Percentiles rank a stretch among this genome's conserved stretches.
Conservation (phyloP, 2,888 invertebrate species). For the Branchellion lobata region DNA sequence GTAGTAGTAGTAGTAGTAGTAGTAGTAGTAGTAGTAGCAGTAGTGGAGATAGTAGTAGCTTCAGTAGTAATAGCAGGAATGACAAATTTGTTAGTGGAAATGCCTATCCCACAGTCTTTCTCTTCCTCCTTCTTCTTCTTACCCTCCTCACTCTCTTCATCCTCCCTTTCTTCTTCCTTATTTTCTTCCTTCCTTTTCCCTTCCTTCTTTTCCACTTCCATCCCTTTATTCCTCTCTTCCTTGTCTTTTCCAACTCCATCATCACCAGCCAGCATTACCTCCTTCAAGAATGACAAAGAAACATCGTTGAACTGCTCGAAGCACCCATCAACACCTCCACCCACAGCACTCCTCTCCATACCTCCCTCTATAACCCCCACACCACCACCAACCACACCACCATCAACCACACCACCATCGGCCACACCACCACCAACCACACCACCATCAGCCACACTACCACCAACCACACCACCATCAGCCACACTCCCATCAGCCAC, state of each 20-base stretch:
- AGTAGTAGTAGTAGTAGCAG: too few species aligned
- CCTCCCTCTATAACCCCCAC: neutral
- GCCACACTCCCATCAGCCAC: too few species aligned
- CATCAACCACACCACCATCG: neutral
- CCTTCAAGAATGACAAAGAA: constrained; percentile 22
- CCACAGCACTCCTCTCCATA: neutral
- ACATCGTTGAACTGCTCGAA: constrained; percentile 30
- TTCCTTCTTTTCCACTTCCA: neutral
- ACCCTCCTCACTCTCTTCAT: neutral
- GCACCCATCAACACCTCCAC: neutral
- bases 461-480: too few species aligned
- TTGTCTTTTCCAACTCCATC: neutral
- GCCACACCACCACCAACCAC: too few species aligned
- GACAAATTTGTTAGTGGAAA: too few species aligned
- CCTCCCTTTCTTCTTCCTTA: neutral
- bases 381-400: neutral
- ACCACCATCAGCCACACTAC: too few species aligned
- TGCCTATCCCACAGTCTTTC: too few species aligned
- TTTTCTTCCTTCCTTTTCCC: neutral
- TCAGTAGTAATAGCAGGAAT: too few species aligned
- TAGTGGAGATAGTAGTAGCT: too few species aligned
- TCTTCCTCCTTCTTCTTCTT: neutral
- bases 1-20: too few species aligned
- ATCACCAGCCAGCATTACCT: constrained; percentile 2
- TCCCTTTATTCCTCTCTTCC: too few species aligned